Evolutionary conservation across 1,140 invertebrate species (phyloP).

Genomic region (Aethina tumida): DNA sequence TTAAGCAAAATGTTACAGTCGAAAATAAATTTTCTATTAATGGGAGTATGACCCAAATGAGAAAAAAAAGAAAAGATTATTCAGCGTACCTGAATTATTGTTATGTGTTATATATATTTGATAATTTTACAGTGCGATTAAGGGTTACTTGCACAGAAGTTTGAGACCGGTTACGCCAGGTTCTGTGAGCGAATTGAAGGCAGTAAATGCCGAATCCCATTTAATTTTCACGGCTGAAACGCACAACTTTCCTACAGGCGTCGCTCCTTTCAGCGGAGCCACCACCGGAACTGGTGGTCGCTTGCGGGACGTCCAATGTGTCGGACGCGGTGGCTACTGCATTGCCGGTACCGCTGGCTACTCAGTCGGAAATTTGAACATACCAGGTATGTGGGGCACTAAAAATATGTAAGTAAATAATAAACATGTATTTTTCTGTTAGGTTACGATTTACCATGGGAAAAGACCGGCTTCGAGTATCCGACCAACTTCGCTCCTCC

Average conservation of each 20-base stretch:
- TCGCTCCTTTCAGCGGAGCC: slow-evolving; percentile 88
- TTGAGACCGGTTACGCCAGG: slow-evolving; percentile 51
- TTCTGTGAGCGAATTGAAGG: slow-evolving; percentile 52
- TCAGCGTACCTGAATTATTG: not conserved
- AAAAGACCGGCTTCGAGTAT: slow-evolving; percentile 64
- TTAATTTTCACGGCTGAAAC: slow-evolving; percentile 99
- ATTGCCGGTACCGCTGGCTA: slow-evolving; percentile 96
- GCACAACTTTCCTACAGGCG: slow-evolving; percentile 97
- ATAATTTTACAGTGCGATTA: slow-evolving; percentile 66
- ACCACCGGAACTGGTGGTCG: slow-evolving; percentile 94
- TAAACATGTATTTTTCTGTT: slow-evolving; percentile 12
- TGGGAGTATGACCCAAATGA: no score
- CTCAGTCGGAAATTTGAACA: slow-evolving; percentile 83
- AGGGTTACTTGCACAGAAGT: slow-evolving; percentile 63
- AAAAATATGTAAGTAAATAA: not conserved
- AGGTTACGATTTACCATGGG: slow-evolving; percentile 81
- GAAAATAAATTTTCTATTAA: no score
- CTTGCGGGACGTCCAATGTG: slow-evolving; percentile 88
- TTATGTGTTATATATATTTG: not conserved
- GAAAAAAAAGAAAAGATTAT: slow-evolving; percentile 1
- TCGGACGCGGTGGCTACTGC: slow-evolving; percentile 83
- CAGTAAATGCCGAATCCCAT: slow-evolving; percentile 57
- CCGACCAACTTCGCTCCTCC: slow-evolving; percentile 85
- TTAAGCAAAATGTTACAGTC: no score
- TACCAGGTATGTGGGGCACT: slow-evolving; percentile 59